These are phyloP conservation scores for Mungos mungo DNA, from an alignment of 2,113 vertebrate species.

Conservation along the genomic window DNA sequence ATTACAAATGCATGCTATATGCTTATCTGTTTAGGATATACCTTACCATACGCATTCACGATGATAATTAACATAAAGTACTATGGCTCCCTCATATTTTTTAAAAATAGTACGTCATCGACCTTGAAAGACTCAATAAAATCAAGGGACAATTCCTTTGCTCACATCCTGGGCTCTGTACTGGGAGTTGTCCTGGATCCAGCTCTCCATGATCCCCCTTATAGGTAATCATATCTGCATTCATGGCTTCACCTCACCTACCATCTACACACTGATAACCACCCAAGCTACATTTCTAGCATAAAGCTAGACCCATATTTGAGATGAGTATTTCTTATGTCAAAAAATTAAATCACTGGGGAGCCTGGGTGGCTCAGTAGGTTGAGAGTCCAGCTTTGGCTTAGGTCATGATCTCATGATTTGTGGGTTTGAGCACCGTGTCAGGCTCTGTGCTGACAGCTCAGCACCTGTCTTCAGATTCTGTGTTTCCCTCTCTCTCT, in stretches of 20 bases:
- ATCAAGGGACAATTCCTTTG: neutral
- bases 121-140: conserved; percentile 25
- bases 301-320: conserved; percentile 31
- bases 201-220: neutral
- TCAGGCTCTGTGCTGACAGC: too few species aligned
- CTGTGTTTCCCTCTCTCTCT: too few species aligned
- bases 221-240: neutral
- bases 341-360: neutral
- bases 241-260: neutral
- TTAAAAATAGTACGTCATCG: neutral
- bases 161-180: conserved; percentile 18
- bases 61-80: conserved; percentile 19
- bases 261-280: neutral
- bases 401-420: too few species aligned
- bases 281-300: neutral
- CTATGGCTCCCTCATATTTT: neutral
- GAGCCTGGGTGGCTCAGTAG: too few species aligned
- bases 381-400: too few species aligned
- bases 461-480: too few species aligned
- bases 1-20: neutral
- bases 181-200: neutral
- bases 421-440: too few species aligned
- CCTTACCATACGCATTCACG: neutral
- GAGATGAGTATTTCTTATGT: neutral
- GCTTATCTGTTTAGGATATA: conserved; percentile 4